phyloP scores from a whole-genome alignment of 2,113 vertebrate genomes.

The Onychostruthus taczanowskii region DNA sequence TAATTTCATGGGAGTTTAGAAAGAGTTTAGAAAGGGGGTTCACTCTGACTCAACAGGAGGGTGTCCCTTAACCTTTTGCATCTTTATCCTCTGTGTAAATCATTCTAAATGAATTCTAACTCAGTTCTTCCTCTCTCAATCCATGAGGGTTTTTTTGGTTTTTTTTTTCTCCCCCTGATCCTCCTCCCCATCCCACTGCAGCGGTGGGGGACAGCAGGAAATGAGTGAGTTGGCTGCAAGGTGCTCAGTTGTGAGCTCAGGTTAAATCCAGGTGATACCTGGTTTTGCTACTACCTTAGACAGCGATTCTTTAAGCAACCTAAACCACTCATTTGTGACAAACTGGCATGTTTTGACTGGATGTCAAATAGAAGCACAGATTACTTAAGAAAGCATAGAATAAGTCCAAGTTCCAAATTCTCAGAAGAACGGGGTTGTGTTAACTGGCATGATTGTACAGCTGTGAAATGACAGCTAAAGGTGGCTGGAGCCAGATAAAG shows the following conservation, averaged over 20 bases:
- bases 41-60: background rate
- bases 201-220: background rate
- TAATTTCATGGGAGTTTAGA: background rate
- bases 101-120: background rate
- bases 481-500: background rate
- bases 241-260: background rate
- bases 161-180: background rate
- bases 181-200: background rate
- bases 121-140: background rate
- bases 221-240: background rate
- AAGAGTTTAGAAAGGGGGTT: background rate
- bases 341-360: background rate
- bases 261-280: background rate
- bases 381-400: background rate
- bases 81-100: background rate
- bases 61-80: background rate
- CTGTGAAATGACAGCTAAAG: background rate
- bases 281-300: background rate
- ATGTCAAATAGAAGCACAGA: background rate
- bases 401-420: background rate
- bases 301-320: background rate
- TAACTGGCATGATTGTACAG: background rate
- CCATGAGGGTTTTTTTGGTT: rapidly evolving
- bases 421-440: background rate
- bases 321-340: background rate